Evolutionary conservation across 2,113 vertebrate genomes (phyloP).

Genomic region (Varanus salvator): DNA sequence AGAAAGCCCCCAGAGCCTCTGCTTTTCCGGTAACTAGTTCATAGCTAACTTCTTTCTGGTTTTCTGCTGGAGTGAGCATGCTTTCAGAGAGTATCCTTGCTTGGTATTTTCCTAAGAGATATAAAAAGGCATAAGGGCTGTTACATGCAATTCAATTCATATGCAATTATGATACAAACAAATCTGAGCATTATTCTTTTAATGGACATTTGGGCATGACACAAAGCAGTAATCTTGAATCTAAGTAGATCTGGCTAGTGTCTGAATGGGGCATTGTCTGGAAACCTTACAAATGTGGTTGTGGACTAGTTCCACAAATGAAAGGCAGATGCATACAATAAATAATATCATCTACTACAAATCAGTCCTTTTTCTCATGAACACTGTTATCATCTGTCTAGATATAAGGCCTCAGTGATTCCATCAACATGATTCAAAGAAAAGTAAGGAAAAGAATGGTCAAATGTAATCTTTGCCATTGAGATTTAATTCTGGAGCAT

Average conservation of each 20-base stretch:
- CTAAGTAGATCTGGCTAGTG: neutral
- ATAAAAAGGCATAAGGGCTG: slow-evolving; percentile 27
- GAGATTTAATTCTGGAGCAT: neutral
- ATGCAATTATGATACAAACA: slow-evolving; percentile 29
- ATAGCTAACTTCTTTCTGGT: slow-evolving; percentile 88
- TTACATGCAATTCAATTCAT: slow-evolving; percentile 1
- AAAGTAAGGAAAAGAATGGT: neutral
- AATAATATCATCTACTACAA: neutral
- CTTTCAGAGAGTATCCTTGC: slow-evolving; percentile 91
- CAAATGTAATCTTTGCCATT: neutral
- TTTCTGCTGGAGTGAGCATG: slow-evolving; percentile 88
- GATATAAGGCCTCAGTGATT: neutral
- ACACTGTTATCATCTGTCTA: neutral
- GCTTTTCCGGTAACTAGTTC: slow-evolving; percentile 89
- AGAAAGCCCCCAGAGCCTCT: slow-evolving; percentile 88
- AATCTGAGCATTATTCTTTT: neutral
- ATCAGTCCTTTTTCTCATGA: neutral
- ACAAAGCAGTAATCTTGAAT: neutral
- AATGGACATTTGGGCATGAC: too few relatives aligned
- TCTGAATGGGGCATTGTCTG: neutral
- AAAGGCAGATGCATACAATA: neutral
- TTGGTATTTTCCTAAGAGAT: slow-evolving; percentile 89
- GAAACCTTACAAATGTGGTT: neutral
- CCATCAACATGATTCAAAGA: neutral
- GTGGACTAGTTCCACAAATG: neutral